Base-by-base conservation (phyloP, 2,888 invertebrate genomes). In the Tiphia femorata region DNA sequence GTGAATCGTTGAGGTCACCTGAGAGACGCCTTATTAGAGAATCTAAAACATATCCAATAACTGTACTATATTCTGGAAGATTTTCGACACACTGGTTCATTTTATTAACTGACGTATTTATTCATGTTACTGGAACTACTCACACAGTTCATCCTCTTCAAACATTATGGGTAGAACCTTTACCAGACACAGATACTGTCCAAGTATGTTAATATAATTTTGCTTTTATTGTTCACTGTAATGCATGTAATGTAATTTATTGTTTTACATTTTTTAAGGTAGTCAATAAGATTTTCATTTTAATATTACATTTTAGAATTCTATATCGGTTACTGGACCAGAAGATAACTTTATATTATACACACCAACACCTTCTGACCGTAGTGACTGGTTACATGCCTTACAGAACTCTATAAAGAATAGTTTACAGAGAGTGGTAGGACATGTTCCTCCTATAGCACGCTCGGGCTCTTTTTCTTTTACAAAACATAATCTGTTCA, bases 1-100 rank as follows among this genome's bases (percentile, higher is more conserved):
- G 90, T 2, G 90, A 91, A 55, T 85, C 87, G 42, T 85, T 90
- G 58, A 86, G 88, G 75, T 87, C 86, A 3, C 90, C 89, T 0
- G 88, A 90, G 47, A 86, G 95, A 48, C 87, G 95, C n/a, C 83
- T 96, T 30, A 86, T 95, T 48, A 86, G 92, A 52, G 94, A 95
- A 71, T 95, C 94, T 1, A 89, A 89, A 69, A 86, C 89, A 5
- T 86, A 90, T 64, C 90, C 91, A 0, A 82, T 96, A 2, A 88
- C 88, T 64, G 84, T 94, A 57, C 86, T 88, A 2, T 90, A 91
- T 75, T 89, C 90, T 21, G 89, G 92, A 17, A 86, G 92, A 61
- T 92, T 95, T 80, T 90, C 91, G 3, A 89, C 90, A 0, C 92
- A 93, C 74, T 91, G 91, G 86, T 94, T 96, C 74, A 88, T 95